Conservation (phyloP, 2,113 vertebrate species). For the Bungarus multicinctus region DNA sequence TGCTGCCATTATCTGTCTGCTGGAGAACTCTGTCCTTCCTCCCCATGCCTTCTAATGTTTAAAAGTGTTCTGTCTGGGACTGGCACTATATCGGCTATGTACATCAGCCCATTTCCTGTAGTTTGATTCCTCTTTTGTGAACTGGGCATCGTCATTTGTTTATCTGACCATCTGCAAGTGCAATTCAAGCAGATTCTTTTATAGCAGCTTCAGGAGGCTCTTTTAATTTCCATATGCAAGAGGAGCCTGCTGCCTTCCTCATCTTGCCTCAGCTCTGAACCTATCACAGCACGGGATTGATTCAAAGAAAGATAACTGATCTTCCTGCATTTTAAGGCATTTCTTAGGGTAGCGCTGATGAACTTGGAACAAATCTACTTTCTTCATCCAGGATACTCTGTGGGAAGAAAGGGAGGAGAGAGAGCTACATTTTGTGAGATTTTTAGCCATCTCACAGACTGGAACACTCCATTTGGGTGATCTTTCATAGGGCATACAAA, state of each 20-base stretch:
- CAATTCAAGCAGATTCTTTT: slow-evolving; percentile 71
- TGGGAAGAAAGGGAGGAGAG: neutral
- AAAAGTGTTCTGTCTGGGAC: slow-evolving; percentile 62
- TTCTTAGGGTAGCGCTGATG: slow-evolving; percentile 14
- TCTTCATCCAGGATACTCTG: slow-evolving; percentile 12
- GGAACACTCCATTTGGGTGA: neutral
- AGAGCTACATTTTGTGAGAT: neutral
- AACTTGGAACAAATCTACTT: slow-evolving; percentile 50
- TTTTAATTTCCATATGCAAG: slow-evolving; percentile 71
- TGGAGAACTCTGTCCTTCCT: slow-evolving; percentile 55
- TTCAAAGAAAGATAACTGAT: slow-evolving; percentile 58
- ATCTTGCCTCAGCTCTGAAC: slow-evolving; percentile 46
- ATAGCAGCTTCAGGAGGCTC: slow-evolving; percentile 63
- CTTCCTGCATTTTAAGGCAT: slow-evolving; percentile 52
- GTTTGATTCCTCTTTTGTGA: slow-evolving; percentile 75
- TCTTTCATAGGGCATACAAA: neutral
- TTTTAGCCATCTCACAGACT: neutral
- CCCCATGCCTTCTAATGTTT: slow-evolving; percentile 46
- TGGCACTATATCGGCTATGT: slow-evolving; percentile 68
- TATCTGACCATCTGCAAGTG: slow-evolving; percentile 61
- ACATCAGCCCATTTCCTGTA: slow-evolving; percentile 68
- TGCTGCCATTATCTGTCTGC: slow-evolving; percentile 55
- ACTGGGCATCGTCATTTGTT: slow-evolving; percentile 61
- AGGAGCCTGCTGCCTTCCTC: slow-evolving; percentile 44
- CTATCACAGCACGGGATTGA: slow-evolving; percentile 55